phyloP scores from a whole-genome alignment of 2,113 vertebrate genomes.

The Polypterus senegalus region DNA sequence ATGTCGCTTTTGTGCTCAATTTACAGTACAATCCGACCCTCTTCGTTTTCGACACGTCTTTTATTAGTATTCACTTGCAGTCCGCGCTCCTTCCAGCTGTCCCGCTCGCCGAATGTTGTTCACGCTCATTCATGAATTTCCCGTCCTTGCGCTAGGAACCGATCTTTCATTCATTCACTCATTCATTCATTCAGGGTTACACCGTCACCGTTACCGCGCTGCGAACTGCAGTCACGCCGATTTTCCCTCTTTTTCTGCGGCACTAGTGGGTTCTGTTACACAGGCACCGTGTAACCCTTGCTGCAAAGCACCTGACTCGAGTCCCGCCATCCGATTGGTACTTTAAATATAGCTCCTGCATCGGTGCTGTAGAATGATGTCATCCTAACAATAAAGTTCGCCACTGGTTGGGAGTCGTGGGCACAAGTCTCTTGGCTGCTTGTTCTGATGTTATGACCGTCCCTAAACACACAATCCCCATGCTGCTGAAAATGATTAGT shows the following conservation, averaged over 20 bases:
- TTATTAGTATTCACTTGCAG: background rate
- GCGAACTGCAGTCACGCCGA: constrained; percentile 42
- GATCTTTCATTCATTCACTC: background rate
- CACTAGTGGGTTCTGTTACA: background rate
- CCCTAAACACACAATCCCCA: too few relatives aligned
- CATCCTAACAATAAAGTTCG: constrained; percentile 5
- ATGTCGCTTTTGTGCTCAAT: too few relatives aligned
- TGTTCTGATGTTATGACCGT: too few relatives aligned
- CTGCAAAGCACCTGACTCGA: constrained; percentile 19
- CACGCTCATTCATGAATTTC: constrained; percentile 19
- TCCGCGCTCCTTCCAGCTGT: background rate
- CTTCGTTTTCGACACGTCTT: too few relatives aligned
- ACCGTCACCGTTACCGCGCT: constrained; percentile 27
- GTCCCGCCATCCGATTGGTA: constrained; percentile 24
- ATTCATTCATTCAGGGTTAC: background rate
- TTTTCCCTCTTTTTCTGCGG: constrained; percentile 25
- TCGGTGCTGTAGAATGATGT: constrained; percentile 27
- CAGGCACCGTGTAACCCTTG: background rate
- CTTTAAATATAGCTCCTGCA: constrained; percentile 30
- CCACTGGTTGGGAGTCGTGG: too few relatives aligned
- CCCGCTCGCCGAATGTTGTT: background rate
- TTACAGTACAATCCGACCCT: too few relatives aligned
- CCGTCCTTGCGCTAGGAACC: constrained; percentile 16
- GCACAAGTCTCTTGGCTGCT: too few relatives aligned
- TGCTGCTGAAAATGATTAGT: too few relatives aligned